Evolutionary conservation across 2,888 invertebrate species (phyloP).

Genomic region (Agrypnus murinus): DNA sequence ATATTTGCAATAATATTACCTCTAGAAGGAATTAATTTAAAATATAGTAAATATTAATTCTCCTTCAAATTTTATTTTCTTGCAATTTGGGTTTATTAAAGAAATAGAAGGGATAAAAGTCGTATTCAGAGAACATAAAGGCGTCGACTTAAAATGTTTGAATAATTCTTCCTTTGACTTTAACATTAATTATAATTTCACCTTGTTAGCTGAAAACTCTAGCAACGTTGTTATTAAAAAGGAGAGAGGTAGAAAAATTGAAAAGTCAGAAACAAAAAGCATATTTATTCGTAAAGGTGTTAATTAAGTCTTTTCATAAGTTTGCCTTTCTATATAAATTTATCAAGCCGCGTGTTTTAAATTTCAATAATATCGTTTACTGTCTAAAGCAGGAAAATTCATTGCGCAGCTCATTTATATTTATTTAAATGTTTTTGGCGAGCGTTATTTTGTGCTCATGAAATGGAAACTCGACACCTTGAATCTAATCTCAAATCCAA

Average conservation of each 20-base stretch:
- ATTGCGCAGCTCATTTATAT: constrained; percentile 7
- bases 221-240: constrained; percentile 8
- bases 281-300: constrained; percentile 11
- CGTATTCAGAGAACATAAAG: too few species aligned
- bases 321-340: constrained; percentile 1
- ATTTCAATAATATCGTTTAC: constrained; percentile 6
- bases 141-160: too few species aligned
- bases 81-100: too few species aligned
- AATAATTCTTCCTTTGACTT: not conserved
- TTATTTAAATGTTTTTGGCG: constrained; percentile 18
- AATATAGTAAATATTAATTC: too few species aligned
- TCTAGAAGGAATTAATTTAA: too few species aligned
- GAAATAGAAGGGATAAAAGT: too few species aligned
- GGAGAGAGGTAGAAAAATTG: constrained; percentile 3
- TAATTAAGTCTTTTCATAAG: constrained; percentile 27
- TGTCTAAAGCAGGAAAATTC: not conserved
- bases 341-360: constrained; percentile 3
- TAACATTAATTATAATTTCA: constrained; percentile 13
- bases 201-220: constrained; percentile 7
- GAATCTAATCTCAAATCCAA: constrained; percentile 18
- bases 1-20: too few species aligned
- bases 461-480: constrained; percentile 28
- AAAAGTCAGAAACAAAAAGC: constrained; percentile 1
- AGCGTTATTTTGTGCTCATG: not conserved
- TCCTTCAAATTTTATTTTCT: too few species aligned